These are phyloP conservation scores for Hypolimnas misippus DNA, from an alignment of 2,888 invertebrate genomes.

Conservation along the genomic window DNA sequence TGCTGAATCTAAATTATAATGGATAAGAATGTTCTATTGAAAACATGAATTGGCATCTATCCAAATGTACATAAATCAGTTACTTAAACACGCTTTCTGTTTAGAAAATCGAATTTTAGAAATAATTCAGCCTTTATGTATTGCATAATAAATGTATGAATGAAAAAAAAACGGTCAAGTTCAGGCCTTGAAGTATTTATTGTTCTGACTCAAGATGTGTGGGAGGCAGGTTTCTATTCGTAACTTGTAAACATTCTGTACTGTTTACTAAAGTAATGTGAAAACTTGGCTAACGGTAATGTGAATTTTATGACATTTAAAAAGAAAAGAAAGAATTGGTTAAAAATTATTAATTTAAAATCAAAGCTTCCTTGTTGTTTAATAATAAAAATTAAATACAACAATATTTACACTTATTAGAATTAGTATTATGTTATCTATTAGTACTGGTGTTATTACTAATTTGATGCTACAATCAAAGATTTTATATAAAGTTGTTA, in stretches of 20 bases:
- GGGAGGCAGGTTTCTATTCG: conserved; percentile 31
- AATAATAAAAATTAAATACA: too few species aligned
- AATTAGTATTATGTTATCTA: too few species aligned
- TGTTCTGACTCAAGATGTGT: conserved; percentile 26
- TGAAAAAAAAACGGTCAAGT: conserved; percentile 31
- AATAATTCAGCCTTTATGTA: conserved; percentile 33
- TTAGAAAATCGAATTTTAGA: conserved; percentile 38
- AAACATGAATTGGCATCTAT: conserved; percentile 44
- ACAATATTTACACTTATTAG: too few species aligned
- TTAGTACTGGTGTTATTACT: too few species aligned
- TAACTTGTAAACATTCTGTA: conserved; percentile 28
- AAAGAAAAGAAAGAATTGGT: not conserved
- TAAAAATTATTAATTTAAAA: not conserved
- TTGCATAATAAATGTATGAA: conserved; percentile 37
- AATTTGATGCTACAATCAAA: too few species aligned
- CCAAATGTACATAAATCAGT: conserved; percentile 46
- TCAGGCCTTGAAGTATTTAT: conserved; percentile 30
- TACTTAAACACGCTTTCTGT: conserved; percentile 39
- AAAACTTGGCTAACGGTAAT: too few species aligned
- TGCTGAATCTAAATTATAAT: not conserved
- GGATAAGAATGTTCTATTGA: conserved; percentile 18
- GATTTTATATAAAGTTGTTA: too few species aligned
- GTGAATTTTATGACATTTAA: not conserved
- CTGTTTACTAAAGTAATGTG: not conserved
- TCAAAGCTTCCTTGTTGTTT: too few species aligned